Percentiles rank a stretch among this genome's conserved stretches.
phyloP scores from a whole-genome alignment of 2,888 invertebrate genomes.

The Homarus gammarus region DNA sequence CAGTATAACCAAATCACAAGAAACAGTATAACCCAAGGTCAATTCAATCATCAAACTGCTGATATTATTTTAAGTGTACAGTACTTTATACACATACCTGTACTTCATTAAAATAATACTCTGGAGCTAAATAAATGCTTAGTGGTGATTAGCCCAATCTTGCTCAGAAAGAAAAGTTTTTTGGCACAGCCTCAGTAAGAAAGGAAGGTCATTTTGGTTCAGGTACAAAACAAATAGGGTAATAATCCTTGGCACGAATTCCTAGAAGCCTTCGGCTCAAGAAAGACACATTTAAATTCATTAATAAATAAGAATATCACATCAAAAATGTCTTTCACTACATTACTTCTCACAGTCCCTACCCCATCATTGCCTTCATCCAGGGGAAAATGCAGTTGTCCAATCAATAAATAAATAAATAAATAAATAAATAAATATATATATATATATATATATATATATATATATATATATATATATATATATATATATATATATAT shows the following conservation, averaged over 20 bases:
- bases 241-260: conserved; percentile 72
- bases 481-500: too few relatives aligned
- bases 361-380: conserved; percentile 17
- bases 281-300: conserved; percentile 73
- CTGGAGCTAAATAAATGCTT: not conserved
- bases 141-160: conserved; percentile 58
- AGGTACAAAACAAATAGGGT: conserved; percentile 71
- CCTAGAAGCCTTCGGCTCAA: conserved; percentile 73
- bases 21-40: not conserved
- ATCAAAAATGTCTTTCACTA: conserved; percentile 74
- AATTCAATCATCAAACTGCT: conserved; percentile 6
- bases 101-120: not conserved
- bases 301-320: conserved; percentile 73
- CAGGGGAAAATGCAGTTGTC: not conserved
- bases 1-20: not conserved
- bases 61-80: not conserved
- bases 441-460: too few relatives aligned
- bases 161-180: conserved; percentile 29
- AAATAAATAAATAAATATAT: too few relatives aligned
- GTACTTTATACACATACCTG: not conserved
- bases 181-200: conserved; percentile 71
- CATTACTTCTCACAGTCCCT: conserved; percentile 71
- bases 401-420: too few relatives aligned
- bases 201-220: conserved; percentile 62
- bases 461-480: too few relatives aligned